Conservation (phyloP, 2,888 invertebrate genomes). For the Cephalotes varians region DNA sequence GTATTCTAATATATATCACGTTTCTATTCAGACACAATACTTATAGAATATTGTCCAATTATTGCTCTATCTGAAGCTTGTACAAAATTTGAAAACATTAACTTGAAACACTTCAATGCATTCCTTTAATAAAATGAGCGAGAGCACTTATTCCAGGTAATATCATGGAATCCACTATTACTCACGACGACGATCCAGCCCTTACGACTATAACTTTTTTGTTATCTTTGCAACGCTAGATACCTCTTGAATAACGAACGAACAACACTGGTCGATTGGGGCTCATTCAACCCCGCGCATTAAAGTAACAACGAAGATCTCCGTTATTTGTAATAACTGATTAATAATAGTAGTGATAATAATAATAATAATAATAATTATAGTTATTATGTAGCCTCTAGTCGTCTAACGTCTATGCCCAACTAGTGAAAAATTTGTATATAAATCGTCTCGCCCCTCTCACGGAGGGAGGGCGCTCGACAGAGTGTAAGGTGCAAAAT, state of each 20-base stretch:
- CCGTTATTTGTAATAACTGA: constrained; percentile 77
- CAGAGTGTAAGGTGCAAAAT: constrained; percentile 83
- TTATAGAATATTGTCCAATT: background rate
- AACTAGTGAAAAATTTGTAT: constrained; percentile 81
- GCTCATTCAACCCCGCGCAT: constrained; percentile 46
- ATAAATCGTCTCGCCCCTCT: constrained; percentile 74
- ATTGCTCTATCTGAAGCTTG: background rate
- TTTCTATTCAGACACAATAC: background rate
- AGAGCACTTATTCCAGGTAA: constrained; percentile 16
- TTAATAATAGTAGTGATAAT: constrained; percentile 78
- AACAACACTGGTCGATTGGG: constrained; percentile 75
- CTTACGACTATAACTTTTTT: constrained; percentile 65
- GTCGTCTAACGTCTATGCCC: constrained; percentile 83
- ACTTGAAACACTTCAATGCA: background rate
- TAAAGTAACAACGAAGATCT: constrained; percentile 76
- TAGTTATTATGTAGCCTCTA: constrained; percentile 84
- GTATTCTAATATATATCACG: constrained; percentile 1
- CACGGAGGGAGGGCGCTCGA: constrained; percentile 71
- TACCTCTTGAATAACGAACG: constrained; percentile 75
- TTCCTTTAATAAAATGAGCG: background rate
- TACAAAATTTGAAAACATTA: background rate
- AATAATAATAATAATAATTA: constrained; percentile 79
- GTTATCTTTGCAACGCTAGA: constrained; percentile 74
- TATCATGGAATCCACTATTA: background rate
- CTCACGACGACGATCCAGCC: constrained; percentile 31